Percentiles rank a stretch among this genome's conserved stretches.
These are phyloP conservation scores for Mycetomoellerius zeteki DNA, from an alignment of 1,140 invertebrate genomes.

Conservation along the genomic window DNA sequence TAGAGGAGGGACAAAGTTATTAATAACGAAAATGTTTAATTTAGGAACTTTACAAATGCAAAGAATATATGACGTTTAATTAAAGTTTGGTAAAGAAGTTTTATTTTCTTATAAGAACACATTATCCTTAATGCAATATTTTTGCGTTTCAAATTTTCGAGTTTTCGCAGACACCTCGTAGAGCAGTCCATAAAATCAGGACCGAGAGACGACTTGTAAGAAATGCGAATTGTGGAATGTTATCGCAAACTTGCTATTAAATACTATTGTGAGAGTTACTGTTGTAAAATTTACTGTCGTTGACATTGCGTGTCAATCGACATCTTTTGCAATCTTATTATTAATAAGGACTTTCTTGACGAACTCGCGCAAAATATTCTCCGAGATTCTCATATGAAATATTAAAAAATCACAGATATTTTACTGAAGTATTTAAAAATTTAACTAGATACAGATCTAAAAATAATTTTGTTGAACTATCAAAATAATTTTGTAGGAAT, in stretches of 20 bases:
- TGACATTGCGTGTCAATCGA: background rate
- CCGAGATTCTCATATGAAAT: background rate
- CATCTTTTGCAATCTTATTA: background rate
- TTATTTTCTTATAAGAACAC: background rate
- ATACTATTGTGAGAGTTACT: too few relatives aligned
- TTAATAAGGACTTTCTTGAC: background rate
- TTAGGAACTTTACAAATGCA: background rate
- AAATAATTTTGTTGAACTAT: too few relatives aligned
- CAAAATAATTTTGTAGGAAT: too few relatives aligned
- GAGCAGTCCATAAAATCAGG: background rate
- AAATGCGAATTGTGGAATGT: background rate
- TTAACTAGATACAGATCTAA: too few relatives aligned
- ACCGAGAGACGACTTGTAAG: background rate
- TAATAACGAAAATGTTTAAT: constrained; percentile 10
- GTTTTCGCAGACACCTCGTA: constrained; percentile 13
- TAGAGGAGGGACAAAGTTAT: background rate
- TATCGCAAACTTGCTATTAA: background rate
- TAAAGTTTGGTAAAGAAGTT: background rate
- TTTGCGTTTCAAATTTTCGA: background rate
- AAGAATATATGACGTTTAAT: background rate
- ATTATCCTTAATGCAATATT: background rate
- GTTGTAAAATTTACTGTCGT: background rate
- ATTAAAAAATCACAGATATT: background rate
- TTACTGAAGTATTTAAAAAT: background rate
- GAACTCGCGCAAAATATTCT: background rate